Base-by-base conservation (phyloP, 2,888 invertebrate genomes). In the Sarcophaga caerulescens region DNA sequence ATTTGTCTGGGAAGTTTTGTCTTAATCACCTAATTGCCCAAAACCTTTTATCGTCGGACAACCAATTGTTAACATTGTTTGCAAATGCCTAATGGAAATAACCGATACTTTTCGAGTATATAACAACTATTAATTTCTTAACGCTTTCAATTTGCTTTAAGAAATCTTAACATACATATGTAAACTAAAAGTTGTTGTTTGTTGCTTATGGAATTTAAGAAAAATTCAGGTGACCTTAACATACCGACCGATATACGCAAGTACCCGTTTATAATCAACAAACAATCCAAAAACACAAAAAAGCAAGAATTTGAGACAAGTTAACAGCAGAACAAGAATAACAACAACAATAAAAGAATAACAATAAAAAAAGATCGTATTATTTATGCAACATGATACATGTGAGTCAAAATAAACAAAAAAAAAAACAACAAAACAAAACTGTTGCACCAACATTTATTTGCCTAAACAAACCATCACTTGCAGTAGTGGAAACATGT, bases 341-440 rank as follows among this genome's bases (percentile, higher is more conserved):
- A 14, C 14, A 52, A 52, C 17, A 52, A 52, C 5, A 52, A 52
- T 63, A 63, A 79, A 35, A 71, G 19, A 59, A 35, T 74, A 19
- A 17, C 62, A 52, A 65, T 63, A 78, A 65, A 47, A 47, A 71
- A 62, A 6, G 52, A 69, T 69, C 62, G 63, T 60, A 71, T 66
- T 63, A 60, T 71, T 71, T 81, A 84, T 84, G 86, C 84, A 77
- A 86, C 86, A 74, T 86, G 86, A 86, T 86, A 86, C 81, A 78
- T 81, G 77, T 81, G 81, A 74, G 78, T 74, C 86, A 85, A 23
- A 35, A 19, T 62, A 69, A 21, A 12, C 2, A 65, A 60, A 44
- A 80, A 66, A 66, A 5, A 1, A 52, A 57, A 76, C n/a, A 21
- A 70, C 25, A 62, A 52, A 21, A 35, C 12, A 12, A 80, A 73